phyloP scores from a whole-genome alignment of 2,797 vertebrate species.

The Pyrocephalus nanus region DNA sequence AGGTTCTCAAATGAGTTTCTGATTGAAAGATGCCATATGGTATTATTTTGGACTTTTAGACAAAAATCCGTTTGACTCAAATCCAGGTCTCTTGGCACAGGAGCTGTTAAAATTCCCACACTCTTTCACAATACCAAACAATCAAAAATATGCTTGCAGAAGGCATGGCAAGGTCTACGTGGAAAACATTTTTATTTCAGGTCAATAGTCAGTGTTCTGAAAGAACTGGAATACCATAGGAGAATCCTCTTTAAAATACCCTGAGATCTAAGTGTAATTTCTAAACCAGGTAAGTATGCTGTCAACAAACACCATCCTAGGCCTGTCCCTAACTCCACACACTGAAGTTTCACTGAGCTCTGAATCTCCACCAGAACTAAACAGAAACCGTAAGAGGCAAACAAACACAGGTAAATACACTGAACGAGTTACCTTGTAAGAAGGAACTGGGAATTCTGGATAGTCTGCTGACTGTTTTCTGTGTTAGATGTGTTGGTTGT shows the following conservation, averaged over 20 bases:
- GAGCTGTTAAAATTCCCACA: background rate
- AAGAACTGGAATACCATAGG: background rate
- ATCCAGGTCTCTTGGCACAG: background rate
- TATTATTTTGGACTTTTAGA: background rate
- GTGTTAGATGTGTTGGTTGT: constrained; percentile 83
- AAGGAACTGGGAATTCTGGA: constrained; percentile 95
- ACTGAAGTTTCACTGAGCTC: background rate
- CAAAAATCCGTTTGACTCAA: background rate
- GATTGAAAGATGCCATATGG: background rate
- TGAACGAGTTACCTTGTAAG: constrained; percentile 87
- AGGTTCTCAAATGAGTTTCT: background rate
- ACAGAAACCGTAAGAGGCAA: background rate
- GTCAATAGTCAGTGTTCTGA: background rate
- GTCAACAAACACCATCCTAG: background rate
- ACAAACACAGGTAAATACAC: background rate
- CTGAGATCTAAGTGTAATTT: background rate
- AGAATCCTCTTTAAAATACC: background rate
- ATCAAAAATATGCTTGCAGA: background rate
- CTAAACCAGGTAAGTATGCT: background rate
- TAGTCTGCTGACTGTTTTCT: constrained; percentile 87
- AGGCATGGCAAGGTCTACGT: fast-evolving
- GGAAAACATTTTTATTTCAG: background rate
- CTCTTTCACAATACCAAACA: background rate
- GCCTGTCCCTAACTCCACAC: background rate
- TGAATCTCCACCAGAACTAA: background rate